Conservation (phyloP, 2,888 invertebrate species). For the Athripsodes cinereus region DNA sequence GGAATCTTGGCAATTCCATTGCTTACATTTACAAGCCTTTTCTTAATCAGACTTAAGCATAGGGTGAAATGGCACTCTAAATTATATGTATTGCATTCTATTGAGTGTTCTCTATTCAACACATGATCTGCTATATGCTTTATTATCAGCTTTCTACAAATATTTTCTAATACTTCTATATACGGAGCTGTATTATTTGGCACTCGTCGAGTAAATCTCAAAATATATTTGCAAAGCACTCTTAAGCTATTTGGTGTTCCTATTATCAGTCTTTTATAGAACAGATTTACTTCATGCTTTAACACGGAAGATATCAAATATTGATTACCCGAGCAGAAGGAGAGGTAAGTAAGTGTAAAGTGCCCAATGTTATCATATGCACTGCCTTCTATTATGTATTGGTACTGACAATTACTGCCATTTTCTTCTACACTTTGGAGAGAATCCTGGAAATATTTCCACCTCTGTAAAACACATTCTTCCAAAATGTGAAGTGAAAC, state of each 20-base stretch:
- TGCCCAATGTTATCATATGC: conserved; percentile 54
- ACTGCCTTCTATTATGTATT: conserved; percentile 55
- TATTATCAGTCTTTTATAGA: conserved; percentile 34
- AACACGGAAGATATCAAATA: conserved; percentile 37
- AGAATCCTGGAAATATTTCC: conserved; percentile 45
- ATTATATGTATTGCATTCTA: conserved; percentile 33
- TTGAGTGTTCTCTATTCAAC: conserved; percentile 31
- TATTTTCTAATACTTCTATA: conserved; percentile 33
- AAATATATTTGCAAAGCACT: conserved; percentile 38
- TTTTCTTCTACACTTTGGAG: conserved; percentile 30
- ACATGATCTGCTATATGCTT: conserved; percentile 40
- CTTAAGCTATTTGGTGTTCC: conserved; percentile 39
- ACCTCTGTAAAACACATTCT: conserved; percentile 45
- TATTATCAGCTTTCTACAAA: conserved; percentile 39
- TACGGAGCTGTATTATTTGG: conserved; percentile 30
- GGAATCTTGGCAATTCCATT: conserved; percentile 49
- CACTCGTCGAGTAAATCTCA: conserved; percentile 35
- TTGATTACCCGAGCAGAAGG: conserved; percentile 35
- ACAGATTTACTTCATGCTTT: conserved; percentile 38
- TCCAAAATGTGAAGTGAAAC: conserved; percentile 49
- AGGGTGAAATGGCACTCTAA: conserved; percentile 50
- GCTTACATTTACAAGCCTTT: conserved; percentile 46
- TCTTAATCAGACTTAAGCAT: conserved; percentile 49
- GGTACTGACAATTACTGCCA: conserved; percentile 46
- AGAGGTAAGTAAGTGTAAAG: conserved; percentile 46